Evolutionary conservation across 2,113 vertebrate genomes (phyloP).

Genomic region (Etheostoma spectabile): DNA sequence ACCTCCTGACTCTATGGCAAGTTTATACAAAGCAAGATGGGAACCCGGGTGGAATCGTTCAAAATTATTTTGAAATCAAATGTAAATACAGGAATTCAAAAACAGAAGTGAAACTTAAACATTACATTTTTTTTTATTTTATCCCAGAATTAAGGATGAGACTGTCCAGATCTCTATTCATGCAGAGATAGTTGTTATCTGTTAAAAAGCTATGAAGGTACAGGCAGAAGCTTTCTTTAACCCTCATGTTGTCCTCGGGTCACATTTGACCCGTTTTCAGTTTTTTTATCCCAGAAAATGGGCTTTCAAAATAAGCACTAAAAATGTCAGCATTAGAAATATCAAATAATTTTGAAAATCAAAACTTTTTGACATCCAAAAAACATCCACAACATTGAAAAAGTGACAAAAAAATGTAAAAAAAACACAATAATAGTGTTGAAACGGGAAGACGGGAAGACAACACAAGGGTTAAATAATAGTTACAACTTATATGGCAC

Average conservation of each 20-base stretch:
- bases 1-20: not conserved
- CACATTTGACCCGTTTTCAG: too few species aligned
- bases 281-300: too few species aligned
- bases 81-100: not conserved
- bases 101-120: not conserved
- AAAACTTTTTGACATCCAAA: too few species aligned
- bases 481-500: not conserved
- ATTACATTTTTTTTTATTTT: not conserved
- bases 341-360: too few species aligned
- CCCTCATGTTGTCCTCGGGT: too few species aligned
- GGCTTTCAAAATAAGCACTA: too few species aligned
- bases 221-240: not conserved
- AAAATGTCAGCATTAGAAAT: too few species aligned
- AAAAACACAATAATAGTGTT: too few species aligned
- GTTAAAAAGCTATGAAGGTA: not conserved
- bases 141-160: not conserved
- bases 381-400: too few species aligned
- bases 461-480: too few species aligned
- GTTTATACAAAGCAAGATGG: not conserved
- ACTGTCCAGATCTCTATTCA: not conserved
- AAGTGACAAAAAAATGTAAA: too few species aligned
- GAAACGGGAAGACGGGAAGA: too few species aligned
- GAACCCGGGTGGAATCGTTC: not conserved
- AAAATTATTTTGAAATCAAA: not conserved
- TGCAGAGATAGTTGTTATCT: not conserved